Evolutionary conservation across 2,113 vertebrate genomes (phyloP).

Genomic region (Tupaia chinensis): DNA sequence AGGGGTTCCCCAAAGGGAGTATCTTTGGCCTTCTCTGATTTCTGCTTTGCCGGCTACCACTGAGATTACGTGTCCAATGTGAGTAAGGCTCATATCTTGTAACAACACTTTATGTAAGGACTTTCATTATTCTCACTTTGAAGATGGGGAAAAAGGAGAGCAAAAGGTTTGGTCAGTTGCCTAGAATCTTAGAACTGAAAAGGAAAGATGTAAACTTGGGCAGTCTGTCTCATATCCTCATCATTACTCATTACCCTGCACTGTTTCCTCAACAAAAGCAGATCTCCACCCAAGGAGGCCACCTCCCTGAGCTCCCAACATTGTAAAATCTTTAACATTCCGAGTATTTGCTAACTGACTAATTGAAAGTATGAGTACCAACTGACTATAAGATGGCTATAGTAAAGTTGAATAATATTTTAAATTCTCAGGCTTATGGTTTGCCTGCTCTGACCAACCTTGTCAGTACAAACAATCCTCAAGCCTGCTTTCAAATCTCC

Average conservation of each 20-base stretch:
- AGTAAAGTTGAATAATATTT: background rate
- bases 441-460: background rate
- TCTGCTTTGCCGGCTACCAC: background rate
- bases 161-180: background rate
- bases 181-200: background rate
- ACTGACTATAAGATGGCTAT: background rate
- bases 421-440: background rate
- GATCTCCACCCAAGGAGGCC: background rate
- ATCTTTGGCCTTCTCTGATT: background rate
- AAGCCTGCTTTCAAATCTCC: background rate
- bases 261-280: background rate
- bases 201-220: background rate
- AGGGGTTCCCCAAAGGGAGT: fast-evolving
- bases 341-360: background rate
- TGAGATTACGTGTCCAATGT: background rate
- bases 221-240: background rate
- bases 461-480: background rate
- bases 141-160: background rate
- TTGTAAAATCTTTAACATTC: background rate
- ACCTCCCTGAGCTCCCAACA: background rate
- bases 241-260: background rate
- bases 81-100: background rate
- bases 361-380: background rate
- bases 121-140: background rate
- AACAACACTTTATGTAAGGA: background rate